Evolutionary conservation across 2,888 invertebrate genomes (phyloP).

Genomic region (Agonopterix subpropinquella): DNA sequence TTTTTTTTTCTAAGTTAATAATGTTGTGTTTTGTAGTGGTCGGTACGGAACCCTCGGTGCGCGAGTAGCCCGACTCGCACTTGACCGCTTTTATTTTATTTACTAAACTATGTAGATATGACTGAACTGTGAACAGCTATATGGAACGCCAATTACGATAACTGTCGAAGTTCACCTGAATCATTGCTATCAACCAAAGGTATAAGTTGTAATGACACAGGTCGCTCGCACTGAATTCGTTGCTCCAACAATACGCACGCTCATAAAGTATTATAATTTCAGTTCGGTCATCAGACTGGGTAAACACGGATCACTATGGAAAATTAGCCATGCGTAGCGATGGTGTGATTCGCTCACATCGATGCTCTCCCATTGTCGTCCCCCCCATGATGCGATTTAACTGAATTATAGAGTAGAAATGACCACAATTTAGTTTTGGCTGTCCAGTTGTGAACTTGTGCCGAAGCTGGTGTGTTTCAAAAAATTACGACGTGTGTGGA

Average conservation of each 20-base stretch:
- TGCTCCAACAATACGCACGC: slow-evolving; percentile 31
- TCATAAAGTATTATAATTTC: slow-evolving; percentile 49
- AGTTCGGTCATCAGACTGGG: slow-evolving; percentile 49
- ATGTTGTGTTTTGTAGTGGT: too few relatives aligned
- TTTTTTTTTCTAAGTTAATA: too few relatives aligned
- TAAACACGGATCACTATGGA: slow-evolving; percentile 53
- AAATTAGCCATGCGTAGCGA: slow-evolving; percentile 68
- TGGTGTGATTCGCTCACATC: slow-evolving; percentile 74
- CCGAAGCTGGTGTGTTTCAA: slow-evolving; percentile 11
- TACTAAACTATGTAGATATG: too few relatives aligned
- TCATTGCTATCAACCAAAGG: slow-evolving; percentile 6
- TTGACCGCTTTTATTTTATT: too few relatives aligned
- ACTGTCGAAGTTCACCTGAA: slow-evolving; percentile 4
- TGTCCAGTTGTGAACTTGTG: slow-evolving; percentile 56
- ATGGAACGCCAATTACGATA: too few relatives aligned
- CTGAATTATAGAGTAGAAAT: slow-evolving; percentile 70
- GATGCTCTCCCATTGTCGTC: slow-evolving; percentile 70
- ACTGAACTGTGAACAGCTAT: too few relatives aligned
- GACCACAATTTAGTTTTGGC: slow-evolving; percentile 65
- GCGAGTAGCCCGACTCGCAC: too few relatives aligned
- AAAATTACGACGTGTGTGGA: slow-evolving; percentile 23
- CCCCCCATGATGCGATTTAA: slow-evolving; percentile 71
- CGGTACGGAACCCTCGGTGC: too few relatives aligned
- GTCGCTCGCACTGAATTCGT: slow-evolving; percentile 37
- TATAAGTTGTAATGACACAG: slow-evolving; percentile 31